phyloP scores from a whole-genome alignment of 2,797 vertebrate genomes.

The Lacerta viridis region DNA sequence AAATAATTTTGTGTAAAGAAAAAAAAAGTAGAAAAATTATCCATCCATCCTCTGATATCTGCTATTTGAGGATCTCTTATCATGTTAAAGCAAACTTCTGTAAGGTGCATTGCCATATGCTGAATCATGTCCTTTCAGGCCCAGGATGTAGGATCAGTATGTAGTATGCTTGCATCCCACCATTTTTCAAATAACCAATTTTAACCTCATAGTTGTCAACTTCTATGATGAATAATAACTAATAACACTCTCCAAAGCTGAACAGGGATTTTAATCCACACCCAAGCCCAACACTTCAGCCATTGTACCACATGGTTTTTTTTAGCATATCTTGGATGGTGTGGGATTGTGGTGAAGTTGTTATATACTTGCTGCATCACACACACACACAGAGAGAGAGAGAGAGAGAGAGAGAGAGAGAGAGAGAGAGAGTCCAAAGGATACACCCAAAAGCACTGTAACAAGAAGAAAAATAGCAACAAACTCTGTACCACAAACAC shows the following conservation, averaged over 20 bases:
- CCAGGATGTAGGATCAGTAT: not conserved
- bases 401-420: too few relatives aligned
- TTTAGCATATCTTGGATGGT: not conserved
- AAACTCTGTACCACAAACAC: not conserved
- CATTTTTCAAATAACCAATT: not conserved
- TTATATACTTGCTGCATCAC: not conserved
- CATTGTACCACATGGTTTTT: not conserved
- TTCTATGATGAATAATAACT: not conserved
- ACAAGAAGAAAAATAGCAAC: not conserved
- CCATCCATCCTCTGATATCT: not conserved
- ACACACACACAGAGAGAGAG: too few relatives aligned
- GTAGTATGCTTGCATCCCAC: not conserved
- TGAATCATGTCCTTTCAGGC: not conserved
- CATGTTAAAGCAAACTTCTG: not conserved
- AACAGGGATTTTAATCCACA: not conserved
- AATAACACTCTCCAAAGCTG: not conserved
- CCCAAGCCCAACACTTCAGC: not conserved
- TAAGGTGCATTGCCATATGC: not conserved
- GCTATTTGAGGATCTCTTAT: not conserved
- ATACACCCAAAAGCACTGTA: not conserved
- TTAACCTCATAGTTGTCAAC: not conserved
- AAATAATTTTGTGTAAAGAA: not conserved
- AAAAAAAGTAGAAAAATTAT: not conserved
- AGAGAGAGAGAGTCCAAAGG: too few relatives aligned
- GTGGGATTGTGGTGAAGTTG: not conserved